Conservation (phyloP, 37 sponge, comb jelly and placozoan genomes). For the Diacarnus erythraeanus region DNA sequence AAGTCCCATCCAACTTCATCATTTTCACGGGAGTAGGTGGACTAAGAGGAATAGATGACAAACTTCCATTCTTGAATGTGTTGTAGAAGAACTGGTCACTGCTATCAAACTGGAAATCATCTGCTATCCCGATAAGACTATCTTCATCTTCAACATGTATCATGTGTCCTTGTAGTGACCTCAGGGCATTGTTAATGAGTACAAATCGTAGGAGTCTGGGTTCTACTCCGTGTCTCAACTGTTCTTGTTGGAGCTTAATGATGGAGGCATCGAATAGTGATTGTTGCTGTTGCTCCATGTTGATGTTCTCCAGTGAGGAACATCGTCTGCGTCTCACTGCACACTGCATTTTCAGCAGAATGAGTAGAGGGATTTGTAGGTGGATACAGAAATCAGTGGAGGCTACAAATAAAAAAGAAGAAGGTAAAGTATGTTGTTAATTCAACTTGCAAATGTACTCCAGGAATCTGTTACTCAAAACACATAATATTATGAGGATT, state of each 20-base stretch:
- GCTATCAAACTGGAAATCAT: not conserved
- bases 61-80: constrained; percentile 47
- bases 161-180: constrained; percentile 45
- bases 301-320: constrained; percentile 30
- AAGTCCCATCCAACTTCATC: constrained; percentile 12
- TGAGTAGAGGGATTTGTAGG: not conserved
- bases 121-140: not conserved
- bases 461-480: too few relatives aligned
- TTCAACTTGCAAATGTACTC: too few relatives aligned
- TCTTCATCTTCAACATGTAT: constrained; percentile 15
- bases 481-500: too few relatives aligned
- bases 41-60: constrained; percentile 15
- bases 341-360: constrained; percentile 33
- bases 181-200: constrained; percentile 76
- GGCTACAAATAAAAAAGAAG: too few relatives aligned
- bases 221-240: constrained; percentile 52
- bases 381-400: not conserved
- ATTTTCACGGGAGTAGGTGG: constrained; percentile 52
- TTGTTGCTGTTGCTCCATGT: constrained; percentile 58
- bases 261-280: constrained; percentile 65
- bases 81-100: constrained; percentile 34
- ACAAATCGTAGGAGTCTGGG: constrained; percentile 68
- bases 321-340: constrained; percentile 34
- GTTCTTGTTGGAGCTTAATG: constrained; percentile 74
- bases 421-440: too few relatives aligned